Conservation (phyloP, 2,797 vertebrate genomes). For the Corythornis leucogaster region DNA sequence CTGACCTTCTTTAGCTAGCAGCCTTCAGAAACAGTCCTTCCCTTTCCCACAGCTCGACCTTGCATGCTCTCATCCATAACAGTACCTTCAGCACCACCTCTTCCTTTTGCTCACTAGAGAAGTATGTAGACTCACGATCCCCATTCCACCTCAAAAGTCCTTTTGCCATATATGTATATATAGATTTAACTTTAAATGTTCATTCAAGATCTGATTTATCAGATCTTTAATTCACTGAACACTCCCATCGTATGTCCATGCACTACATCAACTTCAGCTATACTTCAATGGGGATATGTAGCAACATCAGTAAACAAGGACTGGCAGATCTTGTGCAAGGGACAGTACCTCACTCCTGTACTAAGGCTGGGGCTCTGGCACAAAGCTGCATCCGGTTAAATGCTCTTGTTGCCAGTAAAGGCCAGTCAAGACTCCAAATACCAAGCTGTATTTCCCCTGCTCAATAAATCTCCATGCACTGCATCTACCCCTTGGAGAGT, state of each 20-base stretch:
- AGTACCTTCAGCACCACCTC: background rate
- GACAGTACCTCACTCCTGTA: background rate
- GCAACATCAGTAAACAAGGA: background rate
- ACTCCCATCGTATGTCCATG: accelerated
- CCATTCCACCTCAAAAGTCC: background rate
- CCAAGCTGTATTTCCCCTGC: background rate
- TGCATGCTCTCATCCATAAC: background rate
- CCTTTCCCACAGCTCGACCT: background rate
- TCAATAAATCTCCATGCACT: background rate
- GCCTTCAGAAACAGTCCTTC: background rate
- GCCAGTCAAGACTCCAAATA: background rate
- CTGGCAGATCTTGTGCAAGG: background rate
- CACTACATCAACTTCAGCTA: background rate
- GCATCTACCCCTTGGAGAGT: background rate
- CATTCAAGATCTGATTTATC: background rate
- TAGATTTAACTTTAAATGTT: background rate
- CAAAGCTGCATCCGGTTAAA: background rate
- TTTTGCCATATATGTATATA: background rate
- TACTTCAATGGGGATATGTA: background rate
- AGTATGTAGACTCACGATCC: no score
- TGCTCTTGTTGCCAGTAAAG: background rate
- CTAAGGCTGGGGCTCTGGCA: background rate
- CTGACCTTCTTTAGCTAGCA: background rate
- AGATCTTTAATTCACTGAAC: background rate
- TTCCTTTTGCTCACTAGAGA: background rate